phyloP scores from a whole-genome alignment of 2,888 invertebrate genomes.

The Flexamia atlantica region DNA sequence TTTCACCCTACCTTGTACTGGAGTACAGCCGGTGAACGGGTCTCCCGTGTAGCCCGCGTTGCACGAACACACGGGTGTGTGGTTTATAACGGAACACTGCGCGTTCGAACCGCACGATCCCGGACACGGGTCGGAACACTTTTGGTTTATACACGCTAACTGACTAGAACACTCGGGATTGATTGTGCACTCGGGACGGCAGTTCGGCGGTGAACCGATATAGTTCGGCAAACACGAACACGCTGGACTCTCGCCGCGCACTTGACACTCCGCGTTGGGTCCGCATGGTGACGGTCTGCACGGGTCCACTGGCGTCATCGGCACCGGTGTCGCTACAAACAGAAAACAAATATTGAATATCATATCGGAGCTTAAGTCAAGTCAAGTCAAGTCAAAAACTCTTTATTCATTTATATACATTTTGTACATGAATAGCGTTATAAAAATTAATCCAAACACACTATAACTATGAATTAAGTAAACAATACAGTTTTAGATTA shows the following conservation, averaged over 20 bases:
- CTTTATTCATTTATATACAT: too few species aligned
- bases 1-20: slow-evolving; percentile 73
- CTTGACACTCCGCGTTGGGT: slow-evolving; percentile 83
- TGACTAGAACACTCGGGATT: slow-evolving; percentile 86
- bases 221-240: slow-evolving; percentile 89
- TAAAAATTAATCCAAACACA: too few species aligned
- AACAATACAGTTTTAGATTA: too few species aligned
- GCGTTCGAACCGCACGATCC: slow-evolving; percentile 76
- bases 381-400: too few species aligned
- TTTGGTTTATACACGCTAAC: slow-evolving; percentile 87
- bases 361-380: too few species aligned
- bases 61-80: slow-evolving; percentile 75
- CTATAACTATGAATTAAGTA: too few species aligned
- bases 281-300: slow-evolving; percentile 87
- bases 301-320: slow-evolving; percentile 74
- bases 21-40: slow-evolving; percentile 71
- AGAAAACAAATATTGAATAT: neutral
- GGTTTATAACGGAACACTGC: slow-evolving; percentile 74
- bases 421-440: too few species aligned
- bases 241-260: slow-evolving; percentile 84
- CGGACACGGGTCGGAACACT: slow-evolving; percentile 88
- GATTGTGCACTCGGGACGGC: slow-evolving; percentile 89
- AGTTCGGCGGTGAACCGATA: slow-evolving; percentile 89
- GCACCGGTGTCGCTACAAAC: slow-evolving; percentile 66
- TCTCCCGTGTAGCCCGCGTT: slow-evolving; percentile 74